A percentile compares a stretch with the other conserved stretches of the same genome.
phyloP scores from a whole-genome alignment of 2,113 vertebrate species.

The Alethe castanea region DNA sequence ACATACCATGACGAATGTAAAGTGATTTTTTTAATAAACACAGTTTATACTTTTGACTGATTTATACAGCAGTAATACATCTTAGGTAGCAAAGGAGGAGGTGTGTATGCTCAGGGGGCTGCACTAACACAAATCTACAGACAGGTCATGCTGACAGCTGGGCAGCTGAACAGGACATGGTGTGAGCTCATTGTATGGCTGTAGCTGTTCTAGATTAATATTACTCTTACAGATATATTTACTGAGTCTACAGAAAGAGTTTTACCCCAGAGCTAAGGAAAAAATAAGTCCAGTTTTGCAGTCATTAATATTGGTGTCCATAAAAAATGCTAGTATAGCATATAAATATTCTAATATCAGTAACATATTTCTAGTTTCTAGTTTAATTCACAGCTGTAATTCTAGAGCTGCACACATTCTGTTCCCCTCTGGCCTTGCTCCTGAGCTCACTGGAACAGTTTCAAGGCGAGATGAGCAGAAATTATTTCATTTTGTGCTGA shows the following conservation, averaged over 20 bases:
- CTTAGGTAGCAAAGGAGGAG: neutral
- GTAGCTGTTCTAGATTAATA: neutral
- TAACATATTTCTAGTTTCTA: neutral
- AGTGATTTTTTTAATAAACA: constrained; percentile 18
- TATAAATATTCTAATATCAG: neutral
- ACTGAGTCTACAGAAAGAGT: neutral
- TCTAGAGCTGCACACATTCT: neutral
- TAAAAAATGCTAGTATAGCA: neutral
- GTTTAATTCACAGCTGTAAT: neutral
- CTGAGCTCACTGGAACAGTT: neutral
- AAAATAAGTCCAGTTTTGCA: neutral
- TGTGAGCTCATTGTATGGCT: neutral
- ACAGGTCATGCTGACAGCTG: neutral
- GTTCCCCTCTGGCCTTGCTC: neutral
- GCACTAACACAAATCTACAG: neutral
- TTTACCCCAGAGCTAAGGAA: neutral
- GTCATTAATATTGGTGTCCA: neutral
- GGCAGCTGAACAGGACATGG: neutral
- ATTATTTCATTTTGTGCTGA: neutral
- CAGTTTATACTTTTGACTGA: neutral
- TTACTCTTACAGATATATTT: neutral
- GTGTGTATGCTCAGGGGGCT: neutral
- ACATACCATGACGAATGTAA: neutral
- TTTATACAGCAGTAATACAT: neutral
- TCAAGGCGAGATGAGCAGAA: neutral